Conservation (phyloP, 2,113 vertebrate genomes). For the Panthera leo region DNA sequence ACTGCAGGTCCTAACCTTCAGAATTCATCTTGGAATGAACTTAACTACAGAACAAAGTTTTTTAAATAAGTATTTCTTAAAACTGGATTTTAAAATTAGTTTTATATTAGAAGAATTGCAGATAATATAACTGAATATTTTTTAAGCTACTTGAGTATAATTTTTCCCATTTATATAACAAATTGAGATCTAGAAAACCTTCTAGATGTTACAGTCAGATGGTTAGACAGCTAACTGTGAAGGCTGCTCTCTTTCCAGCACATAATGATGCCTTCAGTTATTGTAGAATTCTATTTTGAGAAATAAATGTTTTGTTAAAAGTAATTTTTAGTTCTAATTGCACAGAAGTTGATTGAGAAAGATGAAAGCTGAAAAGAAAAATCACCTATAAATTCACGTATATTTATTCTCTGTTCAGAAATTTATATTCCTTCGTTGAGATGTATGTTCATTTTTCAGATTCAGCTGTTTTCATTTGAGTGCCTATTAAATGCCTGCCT, state of each 20-base stretch:
- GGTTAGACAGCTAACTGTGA: background rate
- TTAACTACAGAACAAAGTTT: background rate
- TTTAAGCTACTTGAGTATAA: background rate
- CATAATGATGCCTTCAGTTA: background rate
- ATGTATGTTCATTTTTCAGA: background rate
- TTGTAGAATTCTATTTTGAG: background rate
- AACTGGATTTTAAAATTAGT: background rate
- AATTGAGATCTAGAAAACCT: background rate
- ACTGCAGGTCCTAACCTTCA: background rate
- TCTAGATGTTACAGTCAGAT: background rate
- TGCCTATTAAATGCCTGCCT: background rate
- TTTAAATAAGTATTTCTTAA: background rate
- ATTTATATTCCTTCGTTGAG: background rate
- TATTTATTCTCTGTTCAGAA: background rate
- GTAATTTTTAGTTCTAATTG: background rate
- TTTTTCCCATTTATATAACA: background rate
- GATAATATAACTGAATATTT: background rate
- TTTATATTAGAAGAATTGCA: background rate
- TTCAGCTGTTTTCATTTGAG: background rate
- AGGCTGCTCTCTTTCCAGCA: background rate
- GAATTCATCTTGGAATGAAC: background rate
- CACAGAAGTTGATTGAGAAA: background rate
- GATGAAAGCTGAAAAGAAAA: background rate
- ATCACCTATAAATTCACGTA: background rate
- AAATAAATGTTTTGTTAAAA: background rate